These are phyloP conservation scores for Pachyuromys duprasi DNA, from an alignment of 2,797 vertebrate genomes.

Conservation along the genomic window DNA sequence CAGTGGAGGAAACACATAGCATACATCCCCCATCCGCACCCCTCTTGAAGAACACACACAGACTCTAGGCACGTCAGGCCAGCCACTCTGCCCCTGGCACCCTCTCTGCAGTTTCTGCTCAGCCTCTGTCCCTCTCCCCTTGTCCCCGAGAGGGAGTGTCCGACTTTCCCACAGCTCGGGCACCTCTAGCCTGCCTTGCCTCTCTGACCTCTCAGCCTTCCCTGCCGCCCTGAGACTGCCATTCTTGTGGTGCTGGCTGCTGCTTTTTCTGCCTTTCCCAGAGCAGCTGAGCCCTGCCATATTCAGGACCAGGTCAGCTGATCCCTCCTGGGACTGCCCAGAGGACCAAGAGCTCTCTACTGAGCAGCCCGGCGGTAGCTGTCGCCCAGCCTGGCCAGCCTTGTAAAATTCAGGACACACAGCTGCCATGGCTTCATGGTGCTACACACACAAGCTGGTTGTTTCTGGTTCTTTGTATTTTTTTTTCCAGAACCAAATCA, in stretches of 20 bases:
- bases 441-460: conserved; percentile 55
- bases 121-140: not conserved
- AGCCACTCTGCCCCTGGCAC: not conserved
- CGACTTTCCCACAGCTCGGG: not conserved
- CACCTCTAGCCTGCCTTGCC: not conserved
- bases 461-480: conserved; percentile 49
- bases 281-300: not conserved
- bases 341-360: not conserved
- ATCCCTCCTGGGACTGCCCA: not conserved
- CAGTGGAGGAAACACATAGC: not conserved
- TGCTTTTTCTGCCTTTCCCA: not conserved
- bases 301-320: not conserved
- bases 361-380: not conserved
- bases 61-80: not conserved
- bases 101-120: not conserved
- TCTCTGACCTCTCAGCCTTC: conserved; percentile 22
- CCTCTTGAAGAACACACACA: fast-evolving
- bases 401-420: conserved; percentile 53
- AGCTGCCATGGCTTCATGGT: conserved; percentile 22
- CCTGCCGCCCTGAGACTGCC: not conserved
- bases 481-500: conserved; percentile 75
- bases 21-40: not conserved
- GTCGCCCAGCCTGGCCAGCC: not conserved
- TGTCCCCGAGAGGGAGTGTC: not conserved
- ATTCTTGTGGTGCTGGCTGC: not conserved